Evolutionary conservation across 2,888 invertebrate genomes (phyloP).

Genomic region (Calliphora vomitoria): DNA sequence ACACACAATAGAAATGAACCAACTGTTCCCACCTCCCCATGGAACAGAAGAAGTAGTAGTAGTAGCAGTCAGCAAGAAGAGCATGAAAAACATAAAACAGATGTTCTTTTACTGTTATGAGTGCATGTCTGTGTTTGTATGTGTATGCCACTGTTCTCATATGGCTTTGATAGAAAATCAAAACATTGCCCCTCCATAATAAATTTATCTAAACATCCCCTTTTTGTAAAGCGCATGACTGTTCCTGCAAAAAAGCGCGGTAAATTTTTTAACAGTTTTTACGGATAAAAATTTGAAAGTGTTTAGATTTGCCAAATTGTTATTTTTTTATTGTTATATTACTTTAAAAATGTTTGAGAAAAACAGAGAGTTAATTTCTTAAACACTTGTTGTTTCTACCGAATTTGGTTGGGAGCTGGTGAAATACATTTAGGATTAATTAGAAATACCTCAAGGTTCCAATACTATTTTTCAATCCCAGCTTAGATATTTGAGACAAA

Average conservation of each 20-base stretch:
- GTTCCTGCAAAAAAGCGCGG: conserved; percentile 47
- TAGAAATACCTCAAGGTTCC: no score
- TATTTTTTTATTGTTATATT: no score
- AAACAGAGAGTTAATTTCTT: no score
- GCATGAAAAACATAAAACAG: conserved; percentile 64
- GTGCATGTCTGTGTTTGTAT: background rate
- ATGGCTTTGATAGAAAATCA: background rate
- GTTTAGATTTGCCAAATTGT: background rate
- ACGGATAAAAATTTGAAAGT: conserved; percentile 40
- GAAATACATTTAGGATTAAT: no score
- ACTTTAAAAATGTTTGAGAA: no score
- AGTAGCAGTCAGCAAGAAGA: background rate
- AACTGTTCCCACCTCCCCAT: conserved; percentile 9
- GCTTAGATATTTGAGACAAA: no score
- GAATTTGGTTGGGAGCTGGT: no score
- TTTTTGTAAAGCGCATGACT: conserved; percentile 53
- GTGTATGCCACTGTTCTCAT: conserved; percentile 33
- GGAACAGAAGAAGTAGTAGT: background rate
- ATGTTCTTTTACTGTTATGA: conserved; percentile 49
- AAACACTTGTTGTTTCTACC: no score
- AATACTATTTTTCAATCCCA: no score
- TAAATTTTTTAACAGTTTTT: conserved; percentile 18
- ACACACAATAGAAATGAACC: background rate
- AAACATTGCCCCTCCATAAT: conserved; percentile 42
- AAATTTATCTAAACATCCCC: conserved; percentile 57